These are phyloP conservation scores for Syritta pipiens DNA, from an alignment of 2,888 invertebrate genomes.

Conservation along the genomic window DNA sequence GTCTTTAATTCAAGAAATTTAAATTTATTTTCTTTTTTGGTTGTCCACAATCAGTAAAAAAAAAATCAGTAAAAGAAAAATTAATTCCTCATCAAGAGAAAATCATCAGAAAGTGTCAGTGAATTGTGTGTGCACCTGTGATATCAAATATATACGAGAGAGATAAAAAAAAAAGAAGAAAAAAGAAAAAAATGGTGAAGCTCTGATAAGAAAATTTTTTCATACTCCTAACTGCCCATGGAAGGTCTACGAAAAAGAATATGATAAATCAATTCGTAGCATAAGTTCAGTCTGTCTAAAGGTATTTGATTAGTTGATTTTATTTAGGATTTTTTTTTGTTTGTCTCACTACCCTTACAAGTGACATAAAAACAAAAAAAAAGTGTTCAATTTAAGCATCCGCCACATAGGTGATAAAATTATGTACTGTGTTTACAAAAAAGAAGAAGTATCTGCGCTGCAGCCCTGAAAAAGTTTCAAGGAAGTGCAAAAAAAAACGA, in stretches of 20 bases:
- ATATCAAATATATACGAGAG: background rate
- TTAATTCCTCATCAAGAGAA: too few relatives aligned
- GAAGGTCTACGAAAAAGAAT: background rate
- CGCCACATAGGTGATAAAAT: too few relatives aligned
- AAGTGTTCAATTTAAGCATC: background rate
- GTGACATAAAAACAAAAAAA: background rate
- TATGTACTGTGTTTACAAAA: too few relatives aligned
- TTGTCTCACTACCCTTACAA: too few relatives aligned
- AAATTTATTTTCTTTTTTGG: background rate
- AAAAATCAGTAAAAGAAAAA: background rate
- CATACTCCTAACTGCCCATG: background rate
- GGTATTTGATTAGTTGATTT: background rate
- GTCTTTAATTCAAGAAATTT: background rate
- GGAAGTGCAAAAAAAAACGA: too few relatives aligned
- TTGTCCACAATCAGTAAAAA: background rate
- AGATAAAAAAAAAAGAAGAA: background rate
- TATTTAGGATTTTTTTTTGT: too few relatives aligned
- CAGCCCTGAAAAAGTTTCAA: too few relatives aligned
- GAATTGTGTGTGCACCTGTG: constrained; percentile 9
- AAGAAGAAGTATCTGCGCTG: too few relatives aligned
- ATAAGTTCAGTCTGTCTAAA: background rate
- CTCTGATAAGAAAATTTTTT: constrained; percentile 13
- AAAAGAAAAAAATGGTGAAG: constrained; percentile 6
- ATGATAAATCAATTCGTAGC: background rate
- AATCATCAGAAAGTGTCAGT: constrained; percentile 12